phyloP scores from a whole-genome alignment of 2,888 invertebrate species.

The Mantis religiosa region DNA sequence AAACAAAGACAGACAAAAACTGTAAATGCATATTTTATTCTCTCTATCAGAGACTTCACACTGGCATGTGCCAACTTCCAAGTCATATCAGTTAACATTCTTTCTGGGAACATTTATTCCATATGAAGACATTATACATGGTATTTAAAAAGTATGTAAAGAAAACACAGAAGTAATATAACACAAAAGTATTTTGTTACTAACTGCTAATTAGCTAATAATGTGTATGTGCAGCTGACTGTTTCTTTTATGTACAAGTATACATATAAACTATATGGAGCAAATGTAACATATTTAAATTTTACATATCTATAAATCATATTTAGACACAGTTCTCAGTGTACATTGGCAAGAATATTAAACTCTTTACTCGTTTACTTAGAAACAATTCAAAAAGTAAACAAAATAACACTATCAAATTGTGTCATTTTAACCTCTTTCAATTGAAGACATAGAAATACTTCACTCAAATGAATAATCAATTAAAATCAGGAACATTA shows the following conservation, averaged over 20 bases:
- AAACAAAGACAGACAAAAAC: neutral
- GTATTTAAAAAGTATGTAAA: neutral
- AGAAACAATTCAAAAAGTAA: neutral
- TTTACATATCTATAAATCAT: neutral
- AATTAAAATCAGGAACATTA: neutral
- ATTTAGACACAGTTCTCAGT: neutral
- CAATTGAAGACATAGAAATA: neutral
- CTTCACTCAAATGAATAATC: neutral
- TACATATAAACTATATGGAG: slow-evolving; percentile 1
- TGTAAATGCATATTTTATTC: neutral
- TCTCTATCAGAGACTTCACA: neutral
- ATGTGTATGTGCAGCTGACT: neutral
- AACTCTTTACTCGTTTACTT: neutral
- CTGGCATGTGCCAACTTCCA: neutral
- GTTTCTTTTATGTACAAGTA: neutral
- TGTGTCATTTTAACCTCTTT: neutral
- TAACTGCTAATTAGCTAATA: neutral
- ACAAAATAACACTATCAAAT: neutral
- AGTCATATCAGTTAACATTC: neutral
- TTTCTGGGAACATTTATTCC: neutral
- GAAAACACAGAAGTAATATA: neutral
- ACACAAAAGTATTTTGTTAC: neutral
- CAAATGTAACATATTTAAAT: slow-evolving; percentile 7
- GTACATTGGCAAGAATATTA: slow-evolving; percentile 19
- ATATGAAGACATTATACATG: neutral